Conservation (phyloP, 1,140 invertebrate species). For the Drosophila repletoides region DNA sequence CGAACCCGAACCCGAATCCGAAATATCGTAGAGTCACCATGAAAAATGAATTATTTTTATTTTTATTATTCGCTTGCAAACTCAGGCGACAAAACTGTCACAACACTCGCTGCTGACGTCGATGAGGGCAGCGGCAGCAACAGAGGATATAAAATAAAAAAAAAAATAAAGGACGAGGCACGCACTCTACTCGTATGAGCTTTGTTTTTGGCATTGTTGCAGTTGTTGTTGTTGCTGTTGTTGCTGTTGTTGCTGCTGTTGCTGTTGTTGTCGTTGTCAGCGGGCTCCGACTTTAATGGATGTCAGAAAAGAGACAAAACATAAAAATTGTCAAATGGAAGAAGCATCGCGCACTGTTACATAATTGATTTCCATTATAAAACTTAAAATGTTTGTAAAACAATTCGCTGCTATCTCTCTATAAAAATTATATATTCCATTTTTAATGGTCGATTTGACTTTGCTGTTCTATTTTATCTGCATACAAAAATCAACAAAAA, state of each 20-base stretch:
- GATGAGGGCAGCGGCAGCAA: slow-evolving; percentile 9
- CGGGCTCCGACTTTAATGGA: slow-evolving; percentile 68
- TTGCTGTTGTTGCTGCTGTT: slow-evolving; percentile 29
- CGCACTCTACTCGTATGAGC: slow-evolving; percentile 46
- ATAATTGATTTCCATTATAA: slow-evolving; percentile 68
- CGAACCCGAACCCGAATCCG: slow-evolving; percentile 9
- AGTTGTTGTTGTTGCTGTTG: slow-evolving; percentile 32
- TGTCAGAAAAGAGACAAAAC: slow-evolving; percentile 70
- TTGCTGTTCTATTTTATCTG: no score
- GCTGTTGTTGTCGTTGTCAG: slow-evolving; percentile 71
- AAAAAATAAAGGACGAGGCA: slow-evolving; percentile 42
- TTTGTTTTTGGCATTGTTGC: slow-evolving; percentile 51
- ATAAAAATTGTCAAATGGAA: slow-evolving; percentile 76
- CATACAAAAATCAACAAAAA: no score
- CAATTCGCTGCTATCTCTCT: background rate
- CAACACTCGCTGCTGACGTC: slow-evolving; percentile 51
- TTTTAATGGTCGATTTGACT: no score
- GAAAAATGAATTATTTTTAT: slow-evolving; percentile 79
- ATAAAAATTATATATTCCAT: background rate
- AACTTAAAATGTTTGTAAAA: slow-evolving; percentile 39
- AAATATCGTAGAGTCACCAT: slow-evolving; percentile 44
- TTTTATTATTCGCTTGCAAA: slow-evolving; percentile 65
- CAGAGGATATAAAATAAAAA: slow-evolving; percentile 6
- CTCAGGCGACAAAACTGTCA: slow-evolving; percentile 65
- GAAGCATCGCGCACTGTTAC: slow-evolving; percentile 25